Percentiles rank a stretch among this genome's conserved stretches.
Conservation (phyloP, 1,140 invertebrate genomes). For the Thaumetopoea pityocampa region DNA sequence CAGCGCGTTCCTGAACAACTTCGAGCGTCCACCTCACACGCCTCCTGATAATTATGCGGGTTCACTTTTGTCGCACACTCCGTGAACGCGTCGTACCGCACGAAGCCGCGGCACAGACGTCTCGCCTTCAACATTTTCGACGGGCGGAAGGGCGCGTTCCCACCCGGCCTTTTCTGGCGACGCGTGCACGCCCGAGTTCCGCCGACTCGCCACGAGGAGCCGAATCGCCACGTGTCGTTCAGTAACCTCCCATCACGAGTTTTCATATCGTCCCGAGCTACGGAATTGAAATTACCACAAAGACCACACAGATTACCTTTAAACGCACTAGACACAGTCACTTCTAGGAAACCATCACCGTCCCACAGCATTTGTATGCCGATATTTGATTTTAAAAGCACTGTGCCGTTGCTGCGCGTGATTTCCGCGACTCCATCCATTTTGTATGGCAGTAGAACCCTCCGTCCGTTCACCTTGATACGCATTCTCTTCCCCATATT, state of each 20-base stretch:
- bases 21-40: conserved; percentile 93
- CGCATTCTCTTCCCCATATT: conserved; percentile 91
- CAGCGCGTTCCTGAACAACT: conserved; percentile 88
- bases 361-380: conserved; percentile 93
- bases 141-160: conserved; percentile 44
- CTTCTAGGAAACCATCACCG: conserved; percentile 93
- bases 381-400: conserved; percentile 81
- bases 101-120: conserved; percentile 72
- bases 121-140: conserved; percentile 49
- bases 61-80: conserved; percentile 86
- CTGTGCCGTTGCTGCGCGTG: conserved; percentile 78
- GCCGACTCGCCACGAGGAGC: conserved; percentile 90
- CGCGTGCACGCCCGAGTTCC: conserved; percentile 83
- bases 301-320: conserved; percentile 90
- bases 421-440: conserved; percentile 75
- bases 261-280: conserved; percentile 84
- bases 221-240: conserved; percentile 83
- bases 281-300: conserved; percentile 94
- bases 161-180: conserved; percentile 64
- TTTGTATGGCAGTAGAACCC: conserved; percentile 81
- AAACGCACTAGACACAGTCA: conserved; percentile 87
- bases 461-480: conserved; percentile 89
- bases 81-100: conserved; percentile 77
- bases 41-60: conserved; percentile 86
- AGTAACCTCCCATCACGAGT: conserved; percentile 80